Conservation (phyloP, 2,113 vertebrate genomes). For the Tenrec ecaudatus region DNA sequence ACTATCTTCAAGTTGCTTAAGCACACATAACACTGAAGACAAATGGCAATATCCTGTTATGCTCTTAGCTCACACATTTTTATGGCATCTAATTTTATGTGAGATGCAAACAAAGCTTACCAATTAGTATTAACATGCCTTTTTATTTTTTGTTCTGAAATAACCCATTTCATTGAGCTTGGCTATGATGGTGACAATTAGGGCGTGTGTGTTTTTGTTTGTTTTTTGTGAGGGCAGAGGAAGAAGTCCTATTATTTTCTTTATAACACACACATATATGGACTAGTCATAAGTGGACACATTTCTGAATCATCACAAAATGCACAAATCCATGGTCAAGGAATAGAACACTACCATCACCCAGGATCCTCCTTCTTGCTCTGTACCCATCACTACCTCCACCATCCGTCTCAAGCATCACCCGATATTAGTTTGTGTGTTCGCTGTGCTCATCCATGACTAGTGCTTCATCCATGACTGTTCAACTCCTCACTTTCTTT, state of each 20-base stretch:
- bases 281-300: background rate
- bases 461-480: background rate
- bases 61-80: background rate
- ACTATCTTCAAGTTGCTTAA: background rate
- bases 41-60: background rate
- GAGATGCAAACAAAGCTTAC: background rate
- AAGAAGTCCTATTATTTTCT: background rate
- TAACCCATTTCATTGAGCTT: background rate
- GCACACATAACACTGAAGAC: background rate
- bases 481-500: background rate
- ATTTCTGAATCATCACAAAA: constrained; percentile 16
- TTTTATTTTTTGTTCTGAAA: background rate
- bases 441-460: background rate
- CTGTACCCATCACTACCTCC: fast-evolving
- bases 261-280: background rate
- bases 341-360: background rate
- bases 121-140: background rate
- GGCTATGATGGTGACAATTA: background rate
- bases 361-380: background rate
- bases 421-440: background rate
- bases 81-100: background rate
- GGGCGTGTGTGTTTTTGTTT: background rate
- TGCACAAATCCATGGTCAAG: background rate
- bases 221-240: fast-evolving
- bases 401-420: background rate